A percentile compares a stretch with the other conserved stretches of the same genome.
phyloP scores from a whole-genome alignment of 2,113 vertebrate genomes.

The Planiliza haematocheilus region DNA sequence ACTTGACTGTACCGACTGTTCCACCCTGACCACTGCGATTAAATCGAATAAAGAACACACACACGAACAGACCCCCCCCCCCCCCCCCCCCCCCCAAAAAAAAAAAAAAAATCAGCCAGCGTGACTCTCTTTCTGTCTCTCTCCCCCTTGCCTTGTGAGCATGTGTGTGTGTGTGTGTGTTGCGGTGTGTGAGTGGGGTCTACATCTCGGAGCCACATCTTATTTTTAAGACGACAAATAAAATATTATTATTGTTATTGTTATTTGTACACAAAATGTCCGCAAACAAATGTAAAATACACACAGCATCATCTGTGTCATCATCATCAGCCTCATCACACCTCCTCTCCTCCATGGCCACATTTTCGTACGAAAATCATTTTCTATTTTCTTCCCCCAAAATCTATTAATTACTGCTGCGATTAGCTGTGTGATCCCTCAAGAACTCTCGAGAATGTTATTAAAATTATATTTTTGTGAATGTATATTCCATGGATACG shows the following conservation, averaged over 20 bases:
- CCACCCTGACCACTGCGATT: constrained; percentile 31
- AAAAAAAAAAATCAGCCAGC: constrained; percentile 30
- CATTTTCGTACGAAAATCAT: constrained; percentile 36
- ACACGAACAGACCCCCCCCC: not conserved
- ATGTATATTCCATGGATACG: not conserved
- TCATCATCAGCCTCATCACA: constrained; percentile 50
- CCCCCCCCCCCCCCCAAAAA: not conserved
- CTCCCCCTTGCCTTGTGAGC: not conserved
- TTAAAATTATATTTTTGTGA: not conserved
- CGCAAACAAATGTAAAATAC: constrained; percentile 13
- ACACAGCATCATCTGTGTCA: too few species aligned
- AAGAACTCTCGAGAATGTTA: not conserved
- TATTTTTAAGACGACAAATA: not conserved
- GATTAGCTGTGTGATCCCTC: not conserved
- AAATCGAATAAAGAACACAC: constrained; percentile 31
- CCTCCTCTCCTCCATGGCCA: not conserved
- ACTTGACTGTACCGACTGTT: constrained; percentile 38
- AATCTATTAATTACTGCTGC: too few species aligned
- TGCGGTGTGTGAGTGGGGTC: not conserved
- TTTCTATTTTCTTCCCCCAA: not conserved
- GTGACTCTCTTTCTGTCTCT: constrained; percentile 36
- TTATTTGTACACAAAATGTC: not conserved
- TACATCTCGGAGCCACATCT: too few species aligned
- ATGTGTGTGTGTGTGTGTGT: not conserved
- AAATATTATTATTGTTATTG: not conserved